Evolutionary conservation across 2,113 vertebrate species (phyloP).

Genomic region (Dolichotis patagonum): DNA sequence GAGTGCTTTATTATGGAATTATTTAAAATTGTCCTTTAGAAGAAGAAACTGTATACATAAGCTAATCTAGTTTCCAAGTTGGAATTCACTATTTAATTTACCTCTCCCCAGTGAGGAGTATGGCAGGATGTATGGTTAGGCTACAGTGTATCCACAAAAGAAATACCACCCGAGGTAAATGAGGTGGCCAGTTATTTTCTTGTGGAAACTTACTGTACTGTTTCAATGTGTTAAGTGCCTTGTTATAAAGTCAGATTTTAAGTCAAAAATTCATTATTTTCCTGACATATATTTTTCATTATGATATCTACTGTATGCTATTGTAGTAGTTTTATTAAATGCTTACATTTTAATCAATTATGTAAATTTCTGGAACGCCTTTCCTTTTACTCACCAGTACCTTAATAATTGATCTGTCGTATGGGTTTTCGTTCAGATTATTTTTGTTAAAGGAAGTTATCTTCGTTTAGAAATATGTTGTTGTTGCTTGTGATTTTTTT

Average conservation of each 20-base stretch:
- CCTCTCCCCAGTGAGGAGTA: conserved; percentile 67
- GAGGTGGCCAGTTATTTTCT: conserved; percentile 58
- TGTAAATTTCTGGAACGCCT: conserved; percentile 27
- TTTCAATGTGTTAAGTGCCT: conserved; percentile 80
- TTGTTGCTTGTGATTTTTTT: conserved; percentile 39
- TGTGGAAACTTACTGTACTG: conserved; percentile 76
- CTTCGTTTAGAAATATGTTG: conserved; percentile 56
- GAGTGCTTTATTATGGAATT: conserved; percentile 46
- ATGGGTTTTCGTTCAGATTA: conserved; percentile 37
- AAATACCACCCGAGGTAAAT: neutral
- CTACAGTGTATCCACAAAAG: conserved; percentile 42
- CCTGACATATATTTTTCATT: conserved; percentile 66
- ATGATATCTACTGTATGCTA: conserved; percentile 62
- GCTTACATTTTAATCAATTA: conserved; percentile 72
- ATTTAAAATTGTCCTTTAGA: conserved; percentile 60
- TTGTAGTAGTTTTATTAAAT: conserved; percentile 75
- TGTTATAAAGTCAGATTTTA: conserved; percentile 70
- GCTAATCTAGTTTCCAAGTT: conserved; percentile 60
- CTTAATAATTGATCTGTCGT: neutral
- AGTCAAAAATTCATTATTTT: conserved; percentile 74
- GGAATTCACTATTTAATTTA: conserved; percentile 71
- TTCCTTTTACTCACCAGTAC: conserved; percentile 1
- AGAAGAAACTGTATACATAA: conserved; percentile 50
- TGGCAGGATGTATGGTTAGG: conserved; percentile 58
- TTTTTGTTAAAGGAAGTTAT: conserved; percentile 34